These are phyloP conservation scores for Eugnorisma glareosa DNA, from an alignment of 2,888 invertebrate species.

Conservation along the genomic window DNA sequence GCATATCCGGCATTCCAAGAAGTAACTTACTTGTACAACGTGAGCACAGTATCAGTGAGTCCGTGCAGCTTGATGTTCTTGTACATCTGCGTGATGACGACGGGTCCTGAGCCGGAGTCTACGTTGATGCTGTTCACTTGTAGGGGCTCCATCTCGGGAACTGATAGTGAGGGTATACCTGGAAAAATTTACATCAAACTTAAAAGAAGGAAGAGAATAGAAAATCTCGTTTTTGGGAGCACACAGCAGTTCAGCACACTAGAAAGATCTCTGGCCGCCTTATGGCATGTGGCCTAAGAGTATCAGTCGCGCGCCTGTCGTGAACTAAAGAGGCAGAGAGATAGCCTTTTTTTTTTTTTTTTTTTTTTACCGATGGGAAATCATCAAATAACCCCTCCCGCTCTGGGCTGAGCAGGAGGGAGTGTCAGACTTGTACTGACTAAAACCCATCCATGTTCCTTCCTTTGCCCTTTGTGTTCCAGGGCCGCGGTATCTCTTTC, in stretches of 20 bases:
- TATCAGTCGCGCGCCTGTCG: background rate
- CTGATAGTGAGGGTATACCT: conserved; percentile 91
- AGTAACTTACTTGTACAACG: conserved; percentile 89
- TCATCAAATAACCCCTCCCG: no score
- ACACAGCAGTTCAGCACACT: background rate
- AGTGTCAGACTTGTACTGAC: no score
- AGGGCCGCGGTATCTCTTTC: no score
- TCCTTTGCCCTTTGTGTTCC: no score
- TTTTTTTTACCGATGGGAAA: no score
- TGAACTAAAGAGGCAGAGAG: background rate
- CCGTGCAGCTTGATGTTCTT: conserved; percentile 92
- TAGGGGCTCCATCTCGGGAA: conserved; percentile 92
- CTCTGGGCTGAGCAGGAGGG: no score
- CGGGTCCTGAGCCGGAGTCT: conserved; percentile 91
- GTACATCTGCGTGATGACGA: conserved; percentile 92
- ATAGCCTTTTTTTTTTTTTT: no score
- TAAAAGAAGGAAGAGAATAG: background rate
- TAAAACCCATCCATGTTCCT: no score
- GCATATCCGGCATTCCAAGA: background rate
- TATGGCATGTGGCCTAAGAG: background rate
- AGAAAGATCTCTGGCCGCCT: background rate
- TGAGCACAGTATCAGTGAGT: conserved; percentile 91
- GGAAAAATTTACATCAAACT: conserved; percentile 24
- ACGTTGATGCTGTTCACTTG: conserved; percentile 90
- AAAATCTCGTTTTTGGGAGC: background rate